Conservation (phyloP, 1,140 invertebrate genomes). For the Drosophila persimilis region DNA sequence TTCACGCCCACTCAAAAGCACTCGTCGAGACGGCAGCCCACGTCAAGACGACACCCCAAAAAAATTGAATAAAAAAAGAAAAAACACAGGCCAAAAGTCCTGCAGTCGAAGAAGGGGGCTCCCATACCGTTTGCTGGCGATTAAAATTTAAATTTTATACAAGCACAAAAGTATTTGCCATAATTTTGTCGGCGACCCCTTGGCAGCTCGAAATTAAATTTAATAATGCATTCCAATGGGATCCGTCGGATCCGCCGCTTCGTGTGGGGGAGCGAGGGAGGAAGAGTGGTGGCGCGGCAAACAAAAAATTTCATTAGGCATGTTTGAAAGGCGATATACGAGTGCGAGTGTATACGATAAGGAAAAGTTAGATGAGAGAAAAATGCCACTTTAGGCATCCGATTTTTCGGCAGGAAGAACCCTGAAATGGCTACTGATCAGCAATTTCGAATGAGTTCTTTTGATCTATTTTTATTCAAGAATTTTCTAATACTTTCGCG, state of each 20-base stretch:
- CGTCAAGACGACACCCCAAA: background rate
- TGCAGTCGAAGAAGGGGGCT: slow-evolving; percentile 15
- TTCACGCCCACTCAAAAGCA: too few relatives aligned
- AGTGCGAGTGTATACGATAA: background rate
- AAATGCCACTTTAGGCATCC: too few relatives aligned
- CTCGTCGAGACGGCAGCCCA: background rate
- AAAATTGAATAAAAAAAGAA: background rate
- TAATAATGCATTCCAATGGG: slow-evolving; percentile 66
- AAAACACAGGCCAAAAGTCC: background rate
- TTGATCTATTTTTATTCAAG: too few relatives aligned
- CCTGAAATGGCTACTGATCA: too few relatives aligned
- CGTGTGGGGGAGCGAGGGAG: too few relatives aligned
- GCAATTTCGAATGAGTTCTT: too few relatives aligned
- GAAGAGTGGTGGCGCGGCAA: background rate
- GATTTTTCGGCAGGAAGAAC: too few relatives aligned
- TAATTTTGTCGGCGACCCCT: slow-evolving; percentile 51
- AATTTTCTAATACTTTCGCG: too few relatives aligned
- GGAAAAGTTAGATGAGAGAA: too few relatives aligned
- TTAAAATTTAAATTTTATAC: slow-evolving; percentile 78
- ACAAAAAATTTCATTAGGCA: slow-evolving; percentile 45
- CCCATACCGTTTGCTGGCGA: slow-evolving; percentile 22
- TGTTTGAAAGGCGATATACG: slow-evolving; percentile 21
- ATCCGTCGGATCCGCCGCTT: slow-evolving; percentile 37
- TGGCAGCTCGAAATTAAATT: slow-evolving; percentile 66
- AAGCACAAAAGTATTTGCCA: slow-evolving; percentile 58